Evolutionary conservation across 2,113 vertebrate species (phyloP).

Genomic region (Nyctibius bracteatus): DNA sequence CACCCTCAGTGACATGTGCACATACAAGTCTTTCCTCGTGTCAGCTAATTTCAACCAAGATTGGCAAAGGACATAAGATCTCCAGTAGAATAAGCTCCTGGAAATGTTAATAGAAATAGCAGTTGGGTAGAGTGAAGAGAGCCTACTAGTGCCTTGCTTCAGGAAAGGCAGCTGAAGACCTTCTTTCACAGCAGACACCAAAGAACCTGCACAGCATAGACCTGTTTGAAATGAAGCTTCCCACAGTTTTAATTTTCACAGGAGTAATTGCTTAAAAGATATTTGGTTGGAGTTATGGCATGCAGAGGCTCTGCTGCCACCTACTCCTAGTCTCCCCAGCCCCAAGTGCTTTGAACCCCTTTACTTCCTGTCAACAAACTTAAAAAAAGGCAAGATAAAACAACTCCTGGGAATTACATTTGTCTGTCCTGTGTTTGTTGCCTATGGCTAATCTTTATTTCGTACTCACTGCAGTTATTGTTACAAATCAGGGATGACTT

Average conservation of each 20-base stretch:
- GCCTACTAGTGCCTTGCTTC: background rate
- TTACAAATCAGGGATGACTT: background rate
- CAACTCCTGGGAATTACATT: background rate
- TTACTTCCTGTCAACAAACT: background rate
- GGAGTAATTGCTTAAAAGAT: background rate
- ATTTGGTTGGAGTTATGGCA: background rate
- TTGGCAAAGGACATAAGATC: background rate
- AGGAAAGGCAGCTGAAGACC: background rate
- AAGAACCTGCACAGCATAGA: background rate
- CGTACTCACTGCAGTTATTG: background rate
- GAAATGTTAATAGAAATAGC: background rate
- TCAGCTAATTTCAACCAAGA: background rate
- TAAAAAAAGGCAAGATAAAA: background rate
- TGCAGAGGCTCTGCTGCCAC: background rate
- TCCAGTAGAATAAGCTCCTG: background rate
- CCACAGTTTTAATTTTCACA: background rate
- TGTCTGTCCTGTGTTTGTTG: background rate
- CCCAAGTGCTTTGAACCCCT: background rate
- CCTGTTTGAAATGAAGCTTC: background rate
- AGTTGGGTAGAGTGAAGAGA: background rate
- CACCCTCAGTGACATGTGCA: background rate
- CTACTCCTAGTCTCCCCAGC: background rate
- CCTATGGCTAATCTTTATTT: background rate
- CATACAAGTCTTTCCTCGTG: background rate
- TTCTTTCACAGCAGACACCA: background rate